A percentile compares a stretch with the other conserved stretches of the same genome.
Evolutionary conservation across 2,888 invertebrate genomes (phyloP).

Genomic region (Tenthredo scrophulariae): DNA sequence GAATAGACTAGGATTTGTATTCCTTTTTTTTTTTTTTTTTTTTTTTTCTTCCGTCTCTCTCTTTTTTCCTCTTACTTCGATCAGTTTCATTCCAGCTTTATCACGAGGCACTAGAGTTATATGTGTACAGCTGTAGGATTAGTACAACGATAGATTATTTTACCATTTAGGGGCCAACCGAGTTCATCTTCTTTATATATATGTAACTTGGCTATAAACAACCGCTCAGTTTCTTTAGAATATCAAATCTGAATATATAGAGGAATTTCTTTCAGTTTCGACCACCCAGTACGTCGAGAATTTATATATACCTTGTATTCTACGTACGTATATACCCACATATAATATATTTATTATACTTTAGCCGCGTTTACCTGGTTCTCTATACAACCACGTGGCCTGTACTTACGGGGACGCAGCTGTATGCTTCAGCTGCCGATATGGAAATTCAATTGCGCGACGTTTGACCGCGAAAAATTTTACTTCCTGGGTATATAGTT

Average conservation of each 20-base stretch:
- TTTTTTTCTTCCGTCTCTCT: too few species aligned
- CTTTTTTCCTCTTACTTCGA: background rate
- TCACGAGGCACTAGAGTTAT: background rate
- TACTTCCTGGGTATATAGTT: background rate
- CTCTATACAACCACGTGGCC: background rate
- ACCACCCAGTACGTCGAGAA: conserved; percentile 33
- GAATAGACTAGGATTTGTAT: background rate
- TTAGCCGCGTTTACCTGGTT: conserved; percentile 9
- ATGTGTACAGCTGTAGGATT: background rate
- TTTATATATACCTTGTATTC: background rate
- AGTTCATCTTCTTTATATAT: background rate
- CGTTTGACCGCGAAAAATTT: conserved; percentile 10
- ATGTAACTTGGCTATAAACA: background rate
- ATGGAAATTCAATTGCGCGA: conserved; percentile 56
- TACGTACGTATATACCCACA: background rate
- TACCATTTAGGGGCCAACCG: background rate
- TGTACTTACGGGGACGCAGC: conserved; percentile 8
- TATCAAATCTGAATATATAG: background rate
- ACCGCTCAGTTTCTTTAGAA: background rate
- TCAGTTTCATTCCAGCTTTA: background rate
- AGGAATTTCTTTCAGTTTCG: conserved; percentile 57
- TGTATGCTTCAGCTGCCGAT: conserved; percentile 51
- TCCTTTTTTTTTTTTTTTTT: conserved; percentile 23
- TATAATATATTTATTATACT: background rate
- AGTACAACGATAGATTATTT: background rate